phyloP scores from a whole-genome alignment of 2,113 vertebrate species.

The Leucoraja erinaceus region DNA sequence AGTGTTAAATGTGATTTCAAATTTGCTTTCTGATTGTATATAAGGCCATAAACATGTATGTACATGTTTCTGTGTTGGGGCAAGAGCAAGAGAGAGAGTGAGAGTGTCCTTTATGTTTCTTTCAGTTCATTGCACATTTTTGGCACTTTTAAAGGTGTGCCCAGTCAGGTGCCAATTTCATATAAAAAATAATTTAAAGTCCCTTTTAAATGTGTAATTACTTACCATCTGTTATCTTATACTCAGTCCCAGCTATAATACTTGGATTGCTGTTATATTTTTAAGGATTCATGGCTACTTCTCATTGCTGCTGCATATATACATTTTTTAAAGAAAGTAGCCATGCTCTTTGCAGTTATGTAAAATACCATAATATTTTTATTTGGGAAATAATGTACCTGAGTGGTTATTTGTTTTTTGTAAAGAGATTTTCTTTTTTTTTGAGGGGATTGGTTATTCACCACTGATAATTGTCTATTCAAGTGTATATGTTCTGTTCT shows the following conservation, averaged over 20 bases:
- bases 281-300: background rate
- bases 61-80: background rate
- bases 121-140: background rate
- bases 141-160: slow-evolving; percentile 15
- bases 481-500: slow-evolving; percentile 27
- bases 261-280: slow-evolving; percentile 8
- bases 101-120: background rate
- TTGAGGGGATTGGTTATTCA: background rate
- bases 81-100: background rate
- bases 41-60: background rate
- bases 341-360: slow-evolving; percentile 23
- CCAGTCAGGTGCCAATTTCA: slow-evolving; percentile 14
- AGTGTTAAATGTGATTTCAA: background rate
- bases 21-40: slow-evolving; percentile 18
- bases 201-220: slow-evolving; percentile 21
- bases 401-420: slow-evolving; percentile 14
- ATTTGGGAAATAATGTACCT: slow-evolving; percentile 30
- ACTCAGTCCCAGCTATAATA: background rate
- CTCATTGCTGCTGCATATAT: slow-evolving; percentile 30
- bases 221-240: background rate
- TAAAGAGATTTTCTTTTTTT: slow-evolving; percentile 13
- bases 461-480: slow-evolving; percentile 18
- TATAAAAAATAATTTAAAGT: background rate
- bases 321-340: slow-evolving; percentile 23
- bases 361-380: slow-evolving; percentile 31